A percentile compares a stretch with the other conserved stretches of the same genome.
Evolutionary conservation across 2,888 invertebrate species (phyloP).

Genomic region (Drosophila neonasuta): DNA sequence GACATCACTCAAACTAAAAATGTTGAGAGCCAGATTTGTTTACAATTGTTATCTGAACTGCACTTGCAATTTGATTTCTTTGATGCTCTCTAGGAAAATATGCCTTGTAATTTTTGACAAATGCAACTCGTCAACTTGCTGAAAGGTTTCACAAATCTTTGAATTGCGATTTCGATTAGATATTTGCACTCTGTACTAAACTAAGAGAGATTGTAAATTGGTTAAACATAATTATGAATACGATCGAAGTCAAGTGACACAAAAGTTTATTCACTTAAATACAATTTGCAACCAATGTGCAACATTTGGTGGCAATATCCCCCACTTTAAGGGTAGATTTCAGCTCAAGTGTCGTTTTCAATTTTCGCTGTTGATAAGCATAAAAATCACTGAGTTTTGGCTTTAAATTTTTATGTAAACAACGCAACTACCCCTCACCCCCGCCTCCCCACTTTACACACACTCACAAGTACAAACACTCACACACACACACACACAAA

Average conservation of each 20-base stretch:
- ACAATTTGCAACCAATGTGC: slow-evolving; percentile 43
- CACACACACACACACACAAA: not conserved
- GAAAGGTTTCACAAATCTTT: not conserved
- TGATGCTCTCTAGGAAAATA: not conserved
- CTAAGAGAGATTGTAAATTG: too few species aligned
- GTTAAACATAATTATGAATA: too few species aligned
- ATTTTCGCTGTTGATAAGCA: slow-evolving; percentile 65
- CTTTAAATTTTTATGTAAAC: slow-evolving; percentile 75
- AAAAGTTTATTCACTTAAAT: not conserved
- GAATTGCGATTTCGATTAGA: not conserved
- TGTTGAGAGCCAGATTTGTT: not conserved
- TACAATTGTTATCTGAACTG: not conserved
- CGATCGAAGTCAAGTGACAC: not conserved
- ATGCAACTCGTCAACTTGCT: too few species aligned
- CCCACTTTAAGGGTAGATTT: slow-evolving; percentile 19
- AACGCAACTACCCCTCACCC: slow-evolving; percentile 25
- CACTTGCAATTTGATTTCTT: not conserved
- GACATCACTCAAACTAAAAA: not conserved
- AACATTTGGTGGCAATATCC: slow-evolving; percentile 34
- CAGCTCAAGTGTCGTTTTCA: slow-evolving; percentile 35
- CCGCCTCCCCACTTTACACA: not conserved
- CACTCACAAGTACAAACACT: slow-evolving; percentile 2
- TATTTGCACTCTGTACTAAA: not conserved
- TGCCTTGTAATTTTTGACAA: not conserved
- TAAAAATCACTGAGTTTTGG: slow-evolving; percentile 66